These are phyloP conservation scores for Martes martes DNA, from an alignment of 2,113 vertebrate species.

Conservation along the genomic window DNA sequence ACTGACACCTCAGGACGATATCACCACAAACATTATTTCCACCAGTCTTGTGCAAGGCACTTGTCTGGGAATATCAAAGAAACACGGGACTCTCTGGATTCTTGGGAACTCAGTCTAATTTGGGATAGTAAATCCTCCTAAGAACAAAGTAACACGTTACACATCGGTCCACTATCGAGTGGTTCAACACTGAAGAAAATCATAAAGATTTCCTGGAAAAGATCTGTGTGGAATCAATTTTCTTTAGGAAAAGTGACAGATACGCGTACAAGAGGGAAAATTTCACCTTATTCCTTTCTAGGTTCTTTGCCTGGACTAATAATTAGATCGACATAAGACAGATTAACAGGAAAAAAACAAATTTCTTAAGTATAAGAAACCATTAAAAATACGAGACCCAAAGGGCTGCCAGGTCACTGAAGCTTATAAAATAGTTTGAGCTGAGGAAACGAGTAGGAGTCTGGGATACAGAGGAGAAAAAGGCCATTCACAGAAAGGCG, in stretches of 20 bases:
- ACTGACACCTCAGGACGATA: neutral
- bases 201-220: constrained; percentile 22
- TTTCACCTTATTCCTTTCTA: neutral
- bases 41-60: neutral
- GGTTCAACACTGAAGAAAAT: neutral
- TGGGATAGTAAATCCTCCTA: neutral
- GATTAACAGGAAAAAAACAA: neutral
- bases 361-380: neutral
- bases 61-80: constrained; percentile 28
- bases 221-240: neutral
- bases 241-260: constrained; percentile 20
- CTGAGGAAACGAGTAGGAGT: neutral
- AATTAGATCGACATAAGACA: neutral
- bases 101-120: constrained; percentile 14
- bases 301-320: neutral
- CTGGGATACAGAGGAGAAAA: neutral
- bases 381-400: neutral
- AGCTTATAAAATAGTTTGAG: neutral
- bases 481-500: neutral
- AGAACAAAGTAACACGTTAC: constrained; percentile 3
- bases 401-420: neutral
- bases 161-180: neutral
- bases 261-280: neutral
- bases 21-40: neutral
- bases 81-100: neutral